phyloP scores from a whole-genome alignment of 2,113 vertebrate genomes.

The Pao palembangensis region DNA sequence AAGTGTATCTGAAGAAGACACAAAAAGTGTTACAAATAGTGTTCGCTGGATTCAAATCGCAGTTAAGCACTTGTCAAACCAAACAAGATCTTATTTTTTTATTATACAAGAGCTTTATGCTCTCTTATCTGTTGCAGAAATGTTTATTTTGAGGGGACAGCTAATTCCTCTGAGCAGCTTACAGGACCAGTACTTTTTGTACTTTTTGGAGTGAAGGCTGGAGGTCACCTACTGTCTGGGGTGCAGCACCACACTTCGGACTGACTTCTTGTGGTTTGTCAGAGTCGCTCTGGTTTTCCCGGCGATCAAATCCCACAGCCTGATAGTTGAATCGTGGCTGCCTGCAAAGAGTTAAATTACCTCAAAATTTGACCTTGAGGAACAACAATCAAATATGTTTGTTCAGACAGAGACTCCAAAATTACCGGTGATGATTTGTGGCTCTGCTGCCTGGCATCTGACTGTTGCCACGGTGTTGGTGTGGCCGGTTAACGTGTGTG shows the following conservation, averaged over 20 bases:
- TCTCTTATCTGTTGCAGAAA: no score
- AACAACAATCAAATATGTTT: not conserved
- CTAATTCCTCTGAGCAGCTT: no score
- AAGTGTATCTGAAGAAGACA: constrained; percentile 84
- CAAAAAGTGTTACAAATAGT: not conserved
- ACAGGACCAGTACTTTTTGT: not conserved
- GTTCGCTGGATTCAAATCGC: no score
- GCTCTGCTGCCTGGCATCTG: constrained; percentile 91
- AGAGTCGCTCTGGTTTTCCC: constrained; percentile 97
- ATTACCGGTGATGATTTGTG: constrained; percentile 94
- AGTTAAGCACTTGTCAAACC: no score
- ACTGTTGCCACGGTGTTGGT: constrained; percentile 98
- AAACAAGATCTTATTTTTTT: no score
- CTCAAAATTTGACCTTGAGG: not conserved
- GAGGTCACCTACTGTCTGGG: constrained; percentile 85
- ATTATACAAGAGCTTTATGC: no score
- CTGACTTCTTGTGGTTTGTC: constrained; percentile 98
- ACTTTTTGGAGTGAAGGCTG: not conserved
- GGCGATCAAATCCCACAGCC: constrained; percentile 94
- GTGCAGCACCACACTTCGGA: constrained; percentile 88
- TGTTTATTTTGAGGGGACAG: no score
- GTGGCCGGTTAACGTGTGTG: constrained; percentile 91
- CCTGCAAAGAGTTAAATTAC: constrained; percentile 67
- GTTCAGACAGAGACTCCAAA: not conserved
- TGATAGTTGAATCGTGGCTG: constrained; percentile 96